These are phyloP conservation scores for Colletes collaris DNA, from an alignment of 2,888 invertebrate genomes.

Conservation along the genomic window DNA sequence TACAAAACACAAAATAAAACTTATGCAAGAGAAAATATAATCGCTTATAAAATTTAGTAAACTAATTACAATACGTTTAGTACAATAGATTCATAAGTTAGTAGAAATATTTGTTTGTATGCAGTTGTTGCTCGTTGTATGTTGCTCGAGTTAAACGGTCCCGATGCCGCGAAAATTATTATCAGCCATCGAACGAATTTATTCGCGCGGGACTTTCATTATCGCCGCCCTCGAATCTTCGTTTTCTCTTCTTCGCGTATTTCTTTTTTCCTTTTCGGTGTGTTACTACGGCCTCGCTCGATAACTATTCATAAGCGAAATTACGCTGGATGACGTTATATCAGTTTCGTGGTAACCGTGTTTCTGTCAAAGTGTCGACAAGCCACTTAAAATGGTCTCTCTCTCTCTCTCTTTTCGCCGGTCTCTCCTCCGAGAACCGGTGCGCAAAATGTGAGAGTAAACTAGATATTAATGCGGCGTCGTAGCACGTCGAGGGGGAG, in stretches of 20 bases:
- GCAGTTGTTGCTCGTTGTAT: no score
- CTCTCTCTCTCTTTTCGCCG: slow-evolving; percentile 21
- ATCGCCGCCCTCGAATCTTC: slow-evolving; percentile 9
- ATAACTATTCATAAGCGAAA: slow-evolving; percentile 66
- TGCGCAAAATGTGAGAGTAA: slow-evolving; percentile 63
- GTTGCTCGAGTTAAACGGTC: no score
- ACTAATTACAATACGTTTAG: no score
- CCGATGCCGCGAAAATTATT: no score
- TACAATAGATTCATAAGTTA: no score
- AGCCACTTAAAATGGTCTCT: slow-evolving; percentile 59
- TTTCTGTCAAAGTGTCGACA: slow-evolving; percentile 71
- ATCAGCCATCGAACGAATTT: neutral
- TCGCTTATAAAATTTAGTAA: no score
- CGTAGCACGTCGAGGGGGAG: slow-evolving; percentile 67
- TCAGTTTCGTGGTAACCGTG: slow-evolving; percentile 66
- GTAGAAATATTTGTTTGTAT: no score
- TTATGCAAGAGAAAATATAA: no score
- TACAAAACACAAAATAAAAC: no score
- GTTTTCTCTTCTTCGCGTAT: no score
- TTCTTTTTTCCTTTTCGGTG: neutral
- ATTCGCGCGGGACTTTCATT: slow-evolving; percentile 21
- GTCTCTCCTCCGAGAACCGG: slow-evolving; percentile 21
- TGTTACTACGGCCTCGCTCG: slow-evolving; percentile 27
- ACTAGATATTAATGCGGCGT: slow-evolving; percentile 70
- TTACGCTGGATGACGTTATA: slow-evolving; percentile 61